These are phyloP conservation scores for Nudaria mundana DNA, from an alignment of 2,888 invertebrate species.

Conservation along the genomic window DNA sequence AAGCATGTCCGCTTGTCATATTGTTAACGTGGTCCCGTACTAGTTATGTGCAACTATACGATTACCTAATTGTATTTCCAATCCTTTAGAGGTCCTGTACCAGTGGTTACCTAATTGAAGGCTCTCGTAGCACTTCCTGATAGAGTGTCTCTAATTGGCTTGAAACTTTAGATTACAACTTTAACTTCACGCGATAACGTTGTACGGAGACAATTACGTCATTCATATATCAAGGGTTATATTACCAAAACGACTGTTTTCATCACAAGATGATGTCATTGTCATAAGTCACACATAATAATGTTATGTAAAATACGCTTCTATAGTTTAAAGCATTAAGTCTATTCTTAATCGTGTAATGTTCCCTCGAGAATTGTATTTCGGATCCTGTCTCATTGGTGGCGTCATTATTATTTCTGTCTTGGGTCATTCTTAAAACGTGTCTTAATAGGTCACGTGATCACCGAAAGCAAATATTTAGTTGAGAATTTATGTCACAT, in stretches of 20 bases:
- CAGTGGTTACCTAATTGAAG: too few species aligned
- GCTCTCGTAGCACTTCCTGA: too few species aligned
- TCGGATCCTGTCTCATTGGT: conserved; percentile 36
- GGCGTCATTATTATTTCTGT: conserved; percentile 27
- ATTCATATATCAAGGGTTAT: conserved; percentile 33
- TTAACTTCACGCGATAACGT: too few species aligned
- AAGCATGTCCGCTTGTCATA: too few species aligned
- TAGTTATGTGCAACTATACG: too few species aligned
- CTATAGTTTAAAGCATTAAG: conserved; percentile 12
- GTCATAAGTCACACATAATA: conserved; percentile 4
- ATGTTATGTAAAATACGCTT: conserved; percentile 15
- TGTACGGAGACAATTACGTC: conserved; percentile 20
- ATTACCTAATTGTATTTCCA: too few species aligned
- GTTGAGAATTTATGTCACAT: too few species aligned
- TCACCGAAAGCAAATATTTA: not conserved
- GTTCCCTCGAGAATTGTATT: conserved; percentile 22
- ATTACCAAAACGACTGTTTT: conserved; percentile 29
- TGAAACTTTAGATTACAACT: conserved; percentile 14
- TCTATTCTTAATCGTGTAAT: conserved; percentile 8
- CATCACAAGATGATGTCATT: conserved; percentile 29
- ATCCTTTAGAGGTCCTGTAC: too few species aligned
- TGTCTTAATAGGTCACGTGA: not conserved
- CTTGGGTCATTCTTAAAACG: conserved; percentile 12
- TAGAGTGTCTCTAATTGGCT: too few species aligned
- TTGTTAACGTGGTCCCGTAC: too few species aligned